Percentiles rank a stretch among this genome's conserved stretches.
phyloP scores from a whole-genome alignment of 2,113 vertebrate genomes.

The Podocnemis expansa region DNA sequence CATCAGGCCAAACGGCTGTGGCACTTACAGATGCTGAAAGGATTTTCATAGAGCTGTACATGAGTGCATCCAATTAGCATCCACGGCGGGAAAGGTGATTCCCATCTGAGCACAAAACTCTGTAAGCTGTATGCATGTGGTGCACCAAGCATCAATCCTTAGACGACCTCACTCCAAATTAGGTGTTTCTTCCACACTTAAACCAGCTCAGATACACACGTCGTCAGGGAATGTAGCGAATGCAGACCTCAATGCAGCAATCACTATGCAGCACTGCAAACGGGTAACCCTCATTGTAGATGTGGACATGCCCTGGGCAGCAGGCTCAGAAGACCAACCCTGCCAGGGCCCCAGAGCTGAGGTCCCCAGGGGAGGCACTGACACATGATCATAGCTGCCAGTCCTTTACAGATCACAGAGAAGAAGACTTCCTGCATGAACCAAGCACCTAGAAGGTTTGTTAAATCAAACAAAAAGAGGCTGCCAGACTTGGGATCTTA shows the following conservation, averaged over 20 bases:
- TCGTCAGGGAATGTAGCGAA: not conserved
- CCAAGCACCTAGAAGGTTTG: not conserved
- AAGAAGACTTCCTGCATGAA: not conserved
- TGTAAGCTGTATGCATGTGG: not conserved
- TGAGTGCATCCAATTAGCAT: not conserved
- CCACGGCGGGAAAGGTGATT: not conserved
- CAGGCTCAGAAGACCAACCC: not conserved
- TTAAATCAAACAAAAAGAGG: not conserved
- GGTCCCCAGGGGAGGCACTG: too few species aligned
- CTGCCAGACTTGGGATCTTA: not conserved
- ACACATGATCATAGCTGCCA: not conserved
- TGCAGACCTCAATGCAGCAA: not conserved
- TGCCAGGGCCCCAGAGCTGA: not conserved
- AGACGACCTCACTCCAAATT: not conserved
- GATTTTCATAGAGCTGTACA: not conserved
- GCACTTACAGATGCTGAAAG: not conserved
- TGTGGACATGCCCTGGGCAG: too few species aligned
- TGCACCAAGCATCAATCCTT: not conserved
- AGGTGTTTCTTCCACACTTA: not conserved
- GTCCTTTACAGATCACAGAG: not conserved
- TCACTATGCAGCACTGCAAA: not conserved
- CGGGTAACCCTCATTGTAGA: not conserved
- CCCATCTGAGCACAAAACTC: not conserved
- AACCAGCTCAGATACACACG: not conserved
- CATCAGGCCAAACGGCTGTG: not conserved